Percentiles rank a stretch among this genome's conserved stretches.
These are phyloP conservation scores for Pygoscelis adeliae DNA, from an alignment of 2,113 vertebrate species.

Conservation along the genomic window DNA sequence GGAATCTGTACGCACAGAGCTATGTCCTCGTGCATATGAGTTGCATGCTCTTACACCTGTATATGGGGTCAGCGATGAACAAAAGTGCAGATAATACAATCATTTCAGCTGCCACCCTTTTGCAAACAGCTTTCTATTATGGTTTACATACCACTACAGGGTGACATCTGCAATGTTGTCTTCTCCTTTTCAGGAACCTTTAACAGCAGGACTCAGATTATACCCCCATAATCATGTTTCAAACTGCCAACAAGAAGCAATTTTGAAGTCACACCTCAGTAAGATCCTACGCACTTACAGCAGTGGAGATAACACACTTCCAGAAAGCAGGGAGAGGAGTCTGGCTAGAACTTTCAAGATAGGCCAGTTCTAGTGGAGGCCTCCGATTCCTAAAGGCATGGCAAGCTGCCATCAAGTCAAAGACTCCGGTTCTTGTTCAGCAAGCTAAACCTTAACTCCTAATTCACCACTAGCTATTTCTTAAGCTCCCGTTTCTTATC, in stretches of 20 bases:
- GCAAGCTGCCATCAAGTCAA: not conserved
- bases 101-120: not conserved
- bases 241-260: not conserved
- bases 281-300: not conserved
- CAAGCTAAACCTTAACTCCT: not conserved
- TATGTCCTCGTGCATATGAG: not conserved
- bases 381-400: not conserved
- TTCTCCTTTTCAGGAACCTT: not conserved
- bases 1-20: not conserved
- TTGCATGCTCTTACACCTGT: not conserved
- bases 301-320: not conserved
- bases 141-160: not conserved
- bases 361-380: not conserved
- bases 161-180: not conserved
- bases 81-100: not conserved
- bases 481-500: not conserved
- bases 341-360: not conserved
- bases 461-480: not conserved
- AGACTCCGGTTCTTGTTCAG: not conserved
- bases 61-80: not conserved
- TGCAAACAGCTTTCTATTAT: not conserved
- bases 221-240: not conserved
- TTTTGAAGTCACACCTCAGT: slow-evolving; percentile 1
- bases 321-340: not conserved
- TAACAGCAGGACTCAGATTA: not conserved